Conservation (phyloP, 2,113 vertebrate genomes). For the Notiomystis cincta region DNA sequence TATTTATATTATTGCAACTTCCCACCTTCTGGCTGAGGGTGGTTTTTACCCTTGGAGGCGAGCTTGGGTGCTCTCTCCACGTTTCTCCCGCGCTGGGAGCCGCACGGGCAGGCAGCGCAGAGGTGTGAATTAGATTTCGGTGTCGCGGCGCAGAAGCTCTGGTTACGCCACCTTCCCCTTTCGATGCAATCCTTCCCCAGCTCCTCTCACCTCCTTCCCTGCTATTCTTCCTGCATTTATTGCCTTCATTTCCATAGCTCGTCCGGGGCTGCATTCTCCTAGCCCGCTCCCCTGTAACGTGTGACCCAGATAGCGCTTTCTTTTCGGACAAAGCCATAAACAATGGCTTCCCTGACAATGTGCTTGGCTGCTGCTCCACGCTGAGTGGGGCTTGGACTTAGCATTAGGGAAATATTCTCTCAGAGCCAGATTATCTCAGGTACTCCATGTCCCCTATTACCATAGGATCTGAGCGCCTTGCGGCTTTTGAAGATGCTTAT, state of each 20-base stretch:
- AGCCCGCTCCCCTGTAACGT: not conserved
- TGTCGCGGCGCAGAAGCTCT: not conserved
- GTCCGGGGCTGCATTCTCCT: not conserved
- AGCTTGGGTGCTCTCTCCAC: not conserved
- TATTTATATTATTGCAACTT: not conserved
- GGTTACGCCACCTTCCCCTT: not conserved
- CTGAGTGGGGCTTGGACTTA: not conserved
- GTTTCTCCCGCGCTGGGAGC: not conserved
- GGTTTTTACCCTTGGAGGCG: not conserved
- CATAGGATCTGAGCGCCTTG: not conserved
- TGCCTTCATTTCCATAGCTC: slow-evolving; percentile 25
- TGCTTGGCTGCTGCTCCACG: not conserved
- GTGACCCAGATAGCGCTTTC: slow-evolving; percentile 49
- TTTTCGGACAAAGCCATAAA: slow-evolving; percentile 31
- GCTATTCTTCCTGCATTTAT: slow-evolving; percentile 35
- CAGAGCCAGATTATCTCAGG: not conserved
- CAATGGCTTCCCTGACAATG: not conserved
- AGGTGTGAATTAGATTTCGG: slow-evolving; percentile 49
- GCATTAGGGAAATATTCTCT: not conserved
- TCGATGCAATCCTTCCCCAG: not conserved
- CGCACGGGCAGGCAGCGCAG: not conserved
- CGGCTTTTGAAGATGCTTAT: not conserved
- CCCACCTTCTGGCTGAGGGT: not conserved
- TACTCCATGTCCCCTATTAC: not conserved
- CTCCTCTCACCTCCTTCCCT: slow-evolving; percentile 7